Evolutionary conservation across 2,888 invertebrate species (phyloP).

Genomic region (Lasioglossum figueresi): DNA sequence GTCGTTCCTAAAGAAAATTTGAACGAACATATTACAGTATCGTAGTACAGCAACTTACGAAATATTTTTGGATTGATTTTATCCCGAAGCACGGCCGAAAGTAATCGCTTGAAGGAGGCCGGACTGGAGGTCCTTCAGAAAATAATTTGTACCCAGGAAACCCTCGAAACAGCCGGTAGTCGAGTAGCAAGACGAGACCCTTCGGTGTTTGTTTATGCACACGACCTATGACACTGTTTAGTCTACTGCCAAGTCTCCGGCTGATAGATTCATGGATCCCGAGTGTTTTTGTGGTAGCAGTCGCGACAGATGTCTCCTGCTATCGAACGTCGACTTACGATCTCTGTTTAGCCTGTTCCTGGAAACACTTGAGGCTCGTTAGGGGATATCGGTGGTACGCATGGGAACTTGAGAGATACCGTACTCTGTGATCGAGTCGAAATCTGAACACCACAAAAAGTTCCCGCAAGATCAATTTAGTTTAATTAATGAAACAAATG

Average conservation of each 20-base stretch:
- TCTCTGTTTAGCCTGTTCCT: slow-evolving; percentile 44
- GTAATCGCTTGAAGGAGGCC: slow-evolving; percentile 34
- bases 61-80: not conserved
- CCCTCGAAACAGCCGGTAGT: slow-evolving; percentile 62
- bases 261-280: slow-evolving; percentile 39
- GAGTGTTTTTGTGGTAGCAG: slow-evolving; percentile 50
- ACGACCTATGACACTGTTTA: slow-evolving; percentile 70
- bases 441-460: not conserved
- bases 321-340: slow-evolving; percentile 43
- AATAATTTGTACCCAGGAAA: slow-evolving; percentile 61
- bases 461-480: not conserved
- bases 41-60: too few relatives aligned
- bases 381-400: not conserved
- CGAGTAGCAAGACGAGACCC: slow-evolving; percentile 58
- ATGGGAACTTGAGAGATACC: not conserved
- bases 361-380: slow-evolving; percentile 35
- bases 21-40: too few relatives aligned
- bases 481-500: not conserved
- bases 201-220: slow-evolving; percentile 61
- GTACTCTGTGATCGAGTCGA: not conserved
- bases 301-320: slow-evolving; percentile 40
- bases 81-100: slow-evolving; percentile 26
- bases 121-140: slow-evolving; percentile 32
- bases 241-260: slow-evolving; percentile 60
- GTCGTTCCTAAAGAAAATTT: not conserved